A percentile compares a stretch with the other conserved stretches of the same genome.
These are phyloP conservation scores for Aldrovandia affinis DNA, from an alignment of 2,797 vertebrate genomes.

Conservation along the genomic window DNA sequence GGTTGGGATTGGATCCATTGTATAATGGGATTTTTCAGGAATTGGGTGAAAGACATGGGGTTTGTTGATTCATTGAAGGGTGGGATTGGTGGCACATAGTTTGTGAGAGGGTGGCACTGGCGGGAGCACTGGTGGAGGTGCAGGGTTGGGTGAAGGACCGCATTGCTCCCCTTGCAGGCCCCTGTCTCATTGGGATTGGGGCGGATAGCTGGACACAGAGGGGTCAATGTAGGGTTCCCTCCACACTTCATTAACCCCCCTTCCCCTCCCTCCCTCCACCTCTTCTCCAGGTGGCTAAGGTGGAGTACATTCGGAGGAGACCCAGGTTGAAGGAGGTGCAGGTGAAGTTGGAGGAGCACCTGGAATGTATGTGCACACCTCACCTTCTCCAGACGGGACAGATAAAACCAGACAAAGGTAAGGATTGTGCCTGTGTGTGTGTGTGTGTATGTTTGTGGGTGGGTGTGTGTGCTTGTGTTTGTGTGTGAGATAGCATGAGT, in stretches of 20 bases:
- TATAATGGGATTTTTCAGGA: too few relatives aligned
- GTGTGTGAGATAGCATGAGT: too few relatives aligned
- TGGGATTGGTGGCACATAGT: too few relatives aligned
- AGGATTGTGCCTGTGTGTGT: slow-evolving; percentile 46
- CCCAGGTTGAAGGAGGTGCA: slow-evolving; percentile 94
- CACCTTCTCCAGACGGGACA: slow-evolving; percentile 80
- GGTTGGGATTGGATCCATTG: too few relatives aligned
- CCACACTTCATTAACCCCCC: background rate
- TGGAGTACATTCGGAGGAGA: slow-evolving; percentile 91
- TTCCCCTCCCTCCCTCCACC: background rate
- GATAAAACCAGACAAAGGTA: slow-evolving; percentile 79
- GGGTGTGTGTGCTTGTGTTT: slow-evolving; percentile 21
- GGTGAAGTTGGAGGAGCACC: slow-evolving; percentile 94
- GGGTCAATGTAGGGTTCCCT: too few relatives aligned
- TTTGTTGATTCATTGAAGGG: too few relatives aligned
- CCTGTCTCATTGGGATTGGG: too few relatives aligned
- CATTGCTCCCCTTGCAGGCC: too few relatives aligned
- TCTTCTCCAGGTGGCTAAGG: slow-evolving; percentile 88
- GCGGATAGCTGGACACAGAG: too few relatives aligned
- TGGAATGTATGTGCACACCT: slow-evolving; percentile 87
- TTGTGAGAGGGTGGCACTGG: background rate
- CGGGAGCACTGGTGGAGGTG: background rate
- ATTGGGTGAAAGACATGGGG: too few relatives aligned
- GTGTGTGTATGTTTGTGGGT: slow-evolving; percentile 36
- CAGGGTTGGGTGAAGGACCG: background rate